Evolutionary conservation across 2,888 invertebrate genomes (phyloP).

Genomic region (Opisthograptis luteolata): DNA sequence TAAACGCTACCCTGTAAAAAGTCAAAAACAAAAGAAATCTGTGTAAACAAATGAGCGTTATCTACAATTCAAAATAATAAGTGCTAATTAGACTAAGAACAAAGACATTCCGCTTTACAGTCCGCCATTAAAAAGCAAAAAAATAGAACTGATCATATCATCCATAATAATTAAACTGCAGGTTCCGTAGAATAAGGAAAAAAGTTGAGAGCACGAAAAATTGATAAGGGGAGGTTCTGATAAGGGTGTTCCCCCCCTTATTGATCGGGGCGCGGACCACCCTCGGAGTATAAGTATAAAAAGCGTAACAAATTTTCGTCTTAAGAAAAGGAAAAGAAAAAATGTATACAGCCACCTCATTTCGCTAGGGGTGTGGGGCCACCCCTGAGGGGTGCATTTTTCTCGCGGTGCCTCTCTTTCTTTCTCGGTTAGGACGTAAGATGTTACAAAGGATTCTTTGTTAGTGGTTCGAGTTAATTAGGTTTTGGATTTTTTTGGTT

Average conservation of each 20-base stretch:
- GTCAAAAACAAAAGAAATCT: neutral
- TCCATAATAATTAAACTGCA: slow-evolving; percentile 60
- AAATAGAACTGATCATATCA: slow-evolving; percentile 39
- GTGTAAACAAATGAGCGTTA: too few relatives aligned
- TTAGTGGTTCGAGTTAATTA: slow-evolving; percentile 67
- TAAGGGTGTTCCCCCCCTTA: slow-evolving; percentile 64
- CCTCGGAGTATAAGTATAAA: slow-evolving; percentile 79
- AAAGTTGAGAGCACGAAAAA: slow-evolving; percentile 73
- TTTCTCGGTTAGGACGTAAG: slow-evolving; percentile 64
- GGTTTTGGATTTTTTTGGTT: slow-evolving; percentile 52
- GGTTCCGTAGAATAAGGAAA: slow-evolving; percentile 65
- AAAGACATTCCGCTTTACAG: neutral
- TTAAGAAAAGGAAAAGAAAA: slow-evolving; percentile 85
- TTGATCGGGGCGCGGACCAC: slow-evolving; percentile 71
- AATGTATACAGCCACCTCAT: slow-evolving; percentile 80
- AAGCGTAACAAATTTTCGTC: slow-evolving; percentile 85
- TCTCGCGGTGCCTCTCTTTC: slow-evolving; percentile 71
- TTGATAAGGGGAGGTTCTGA: slow-evolving; percentile 79
- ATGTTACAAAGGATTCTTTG: slow-evolving; percentile 81
- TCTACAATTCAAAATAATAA: neutral
- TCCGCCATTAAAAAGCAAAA: slow-evolving; percentile 26
- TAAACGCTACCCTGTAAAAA: too few relatives aligned
- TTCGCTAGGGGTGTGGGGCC: slow-evolving; percentile 39
- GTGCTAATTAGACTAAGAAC: slow-evolving; percentile 4
- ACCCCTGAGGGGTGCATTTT: slow-evolving; percentile 64